Conservation (phyloP, 2,888 invertebrate species). For the Drosophila maculinotata region DNA sequence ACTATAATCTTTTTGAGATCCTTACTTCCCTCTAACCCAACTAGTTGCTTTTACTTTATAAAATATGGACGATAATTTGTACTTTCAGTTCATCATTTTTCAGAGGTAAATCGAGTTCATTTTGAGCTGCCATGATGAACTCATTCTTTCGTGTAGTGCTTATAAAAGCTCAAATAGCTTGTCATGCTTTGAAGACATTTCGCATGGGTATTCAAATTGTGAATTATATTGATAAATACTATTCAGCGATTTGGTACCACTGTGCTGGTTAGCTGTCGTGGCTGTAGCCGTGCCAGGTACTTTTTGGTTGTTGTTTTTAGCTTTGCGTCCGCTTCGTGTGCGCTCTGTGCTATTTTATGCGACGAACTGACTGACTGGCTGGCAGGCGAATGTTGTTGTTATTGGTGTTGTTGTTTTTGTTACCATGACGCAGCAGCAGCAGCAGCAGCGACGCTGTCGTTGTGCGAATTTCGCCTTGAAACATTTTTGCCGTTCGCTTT, state of each 20-base stretch:
- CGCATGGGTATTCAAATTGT: no score
- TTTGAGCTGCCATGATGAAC: neutral
- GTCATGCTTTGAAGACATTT: neutral
- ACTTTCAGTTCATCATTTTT: neutral
- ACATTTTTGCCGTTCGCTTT: slow-evolving; percentile 78
- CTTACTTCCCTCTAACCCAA: no score
- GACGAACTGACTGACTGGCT: slow-evolving; percentile 63
- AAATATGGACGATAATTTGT: no score
- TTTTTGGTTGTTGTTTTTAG: slow-evolving; percentile 71
- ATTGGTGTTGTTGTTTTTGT: slow-evolving; percentile 45
- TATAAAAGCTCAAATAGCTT: neutral
- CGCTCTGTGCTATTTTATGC: slow-evolving; percentile 79
- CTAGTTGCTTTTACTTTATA: no score
- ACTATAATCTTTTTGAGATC: no score
- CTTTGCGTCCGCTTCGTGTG: slow-evolving; percentile 69
- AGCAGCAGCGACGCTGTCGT: slow-evolving; percentile 42
- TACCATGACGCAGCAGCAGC: slow-evolving; percentile 54
- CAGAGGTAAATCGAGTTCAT: neutral
- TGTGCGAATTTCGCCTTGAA: slow-evolving; percentile 83
- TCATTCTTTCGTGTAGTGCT: neutral
- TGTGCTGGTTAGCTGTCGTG: slow-evolving; percentile 33
- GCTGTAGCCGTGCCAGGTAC: slow-evolving; percentile 75
- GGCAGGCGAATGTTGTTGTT: slow-evolving; percentile 61
- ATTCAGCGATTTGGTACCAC: slow-evolving; percentile 5
- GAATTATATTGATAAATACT: neutral